Conservation (phyloP, 2,113 vertebrate species). For the Lophura nycthemera region DNA sequence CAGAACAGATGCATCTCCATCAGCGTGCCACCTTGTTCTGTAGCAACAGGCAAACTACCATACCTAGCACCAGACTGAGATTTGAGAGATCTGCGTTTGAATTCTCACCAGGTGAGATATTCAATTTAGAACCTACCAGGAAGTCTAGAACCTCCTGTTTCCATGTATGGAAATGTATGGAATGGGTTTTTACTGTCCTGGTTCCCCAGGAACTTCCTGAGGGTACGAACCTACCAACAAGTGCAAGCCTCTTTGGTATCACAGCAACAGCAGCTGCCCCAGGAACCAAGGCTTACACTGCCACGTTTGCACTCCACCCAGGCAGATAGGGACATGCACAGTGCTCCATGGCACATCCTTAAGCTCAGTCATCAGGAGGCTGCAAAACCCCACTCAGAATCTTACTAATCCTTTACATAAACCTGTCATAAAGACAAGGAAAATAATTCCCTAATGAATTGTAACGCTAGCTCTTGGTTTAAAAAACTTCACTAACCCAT, state of each 20-base stretch:
- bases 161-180: neutral
- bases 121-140: neutral
- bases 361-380: neutral
- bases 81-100: neutral
- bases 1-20: neutral
- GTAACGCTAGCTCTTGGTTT: neutral
- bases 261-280: neutral
- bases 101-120: neutral
- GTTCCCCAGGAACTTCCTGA: neutral
- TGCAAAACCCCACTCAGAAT: neutral
- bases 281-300: neutral
- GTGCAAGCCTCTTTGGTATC: neutral
- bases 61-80: neutral
- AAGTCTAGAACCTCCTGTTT: neutral
- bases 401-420: neutral
- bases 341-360: fast-evolving
- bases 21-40: neutral
- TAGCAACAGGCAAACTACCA: neutral
- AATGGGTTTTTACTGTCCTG: neutral
- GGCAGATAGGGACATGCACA: neutral
- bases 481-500: neutral
- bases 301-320: too few species aligned
- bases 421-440: neutral
- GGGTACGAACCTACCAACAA: neutral
- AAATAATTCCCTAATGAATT: neutral